These are phyloP conservation scores for Sanderia malayensis DNA, from an alignment of 30 jellyfish, hydroid and myxozoan species.

Conservation along the genomic window DNA sequence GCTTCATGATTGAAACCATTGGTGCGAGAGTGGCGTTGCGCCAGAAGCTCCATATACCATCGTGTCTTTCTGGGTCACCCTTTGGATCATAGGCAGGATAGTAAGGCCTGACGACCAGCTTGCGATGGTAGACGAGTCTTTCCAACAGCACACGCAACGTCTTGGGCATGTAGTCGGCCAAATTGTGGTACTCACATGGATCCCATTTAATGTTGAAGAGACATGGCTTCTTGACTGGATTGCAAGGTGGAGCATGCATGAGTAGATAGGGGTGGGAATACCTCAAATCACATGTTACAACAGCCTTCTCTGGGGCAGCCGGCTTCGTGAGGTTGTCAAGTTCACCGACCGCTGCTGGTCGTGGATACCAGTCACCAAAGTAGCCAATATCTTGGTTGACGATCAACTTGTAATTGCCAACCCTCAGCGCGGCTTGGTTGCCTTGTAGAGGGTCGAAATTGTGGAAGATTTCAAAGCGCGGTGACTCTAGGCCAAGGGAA, in stretches of 20 bases:
- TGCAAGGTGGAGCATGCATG: slow-evolving; percentile 99
- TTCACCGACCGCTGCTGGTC: slow-evolving; percentile 91
- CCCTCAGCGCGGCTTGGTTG: slow-evolving; percentile 88
- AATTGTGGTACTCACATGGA: slow-evolving; percentile 98
- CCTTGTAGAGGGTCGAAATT: slow-evolving; percentile 87
- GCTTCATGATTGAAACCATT: slow-evolving; percentile 35
- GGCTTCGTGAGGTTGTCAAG: slow-evolving; percentile 49
- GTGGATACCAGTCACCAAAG: slow-evolving; percentile 96
- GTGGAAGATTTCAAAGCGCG: slow-evolving; percentile 86
- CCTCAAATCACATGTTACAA: slow-evolving; percentile 74
- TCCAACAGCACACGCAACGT: slow-evolving; percentile 81
- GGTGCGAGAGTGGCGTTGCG: slow-evolving; percentile 49
- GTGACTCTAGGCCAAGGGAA: slow-evolving; percentile 51
- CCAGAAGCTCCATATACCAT: slow-evolving; percentile 94
- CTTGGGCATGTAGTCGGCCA: slow-evolving; percentile 98
- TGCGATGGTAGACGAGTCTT: slow-evolving; percentile 71
- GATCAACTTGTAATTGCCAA: slow-evolving; percentile 90
- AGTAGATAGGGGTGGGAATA: slow-evolving; percentile 94
- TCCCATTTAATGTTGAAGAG: slow-evolving; percentile 97
- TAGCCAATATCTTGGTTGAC: slow-evolving; percentile 91
- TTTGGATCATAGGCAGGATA: slow-evolving; percentile 72
- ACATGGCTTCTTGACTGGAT: slow-evolving; percentile 98
- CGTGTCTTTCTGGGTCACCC: slow-evolving; percentile 92
- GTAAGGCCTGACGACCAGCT: slow-evolving; percentile 62
- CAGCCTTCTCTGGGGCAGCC: slow-evolving; percentile 65